Conservation (phyloP, 2,113 vertebrate genomes). For the Thermophis baileyi region DNA sequence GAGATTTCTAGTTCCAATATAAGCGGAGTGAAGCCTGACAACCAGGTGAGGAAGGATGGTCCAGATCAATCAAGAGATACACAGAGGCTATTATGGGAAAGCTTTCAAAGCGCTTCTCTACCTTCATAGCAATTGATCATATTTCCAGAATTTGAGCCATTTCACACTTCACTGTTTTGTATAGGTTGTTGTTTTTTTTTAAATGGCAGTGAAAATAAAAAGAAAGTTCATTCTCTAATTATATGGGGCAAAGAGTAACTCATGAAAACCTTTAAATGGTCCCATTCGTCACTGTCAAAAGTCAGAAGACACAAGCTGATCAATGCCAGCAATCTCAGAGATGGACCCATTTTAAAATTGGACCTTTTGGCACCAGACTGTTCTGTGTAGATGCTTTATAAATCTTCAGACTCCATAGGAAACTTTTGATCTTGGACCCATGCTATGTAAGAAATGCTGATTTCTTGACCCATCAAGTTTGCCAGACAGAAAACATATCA, state of each 20-base stretch:
- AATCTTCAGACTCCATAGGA: neutral
- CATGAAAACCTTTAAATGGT: neutral
- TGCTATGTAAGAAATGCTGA: neutral
- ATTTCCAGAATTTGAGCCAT: neutral
- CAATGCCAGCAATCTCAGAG: neutral
- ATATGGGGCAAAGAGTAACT: neutral
- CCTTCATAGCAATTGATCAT: neutral
- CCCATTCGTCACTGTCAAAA: neutral
- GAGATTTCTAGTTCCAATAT: neutral
- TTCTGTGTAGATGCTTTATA: neutral
- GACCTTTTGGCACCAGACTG: neutral
- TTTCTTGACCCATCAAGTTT: neutral
- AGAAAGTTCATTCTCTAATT: neutral
- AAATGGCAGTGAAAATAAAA: neutral
- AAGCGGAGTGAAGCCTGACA: neutral
- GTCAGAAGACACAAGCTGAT: neutral
- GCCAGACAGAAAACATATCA: neutral
- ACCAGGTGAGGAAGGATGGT: neutral
- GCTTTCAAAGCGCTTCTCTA: neutral
- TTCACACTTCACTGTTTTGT: neutral
- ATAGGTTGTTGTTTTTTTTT: neutral
- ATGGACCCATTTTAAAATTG: neutral
- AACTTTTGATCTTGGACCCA: neutral
- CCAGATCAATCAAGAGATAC: neutral
- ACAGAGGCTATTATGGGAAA: neutral